phyloP scores from a whole-genome alignment of 2,797 vertebrate genomes.

The Crossoptilon crossoptilon region DNA sequence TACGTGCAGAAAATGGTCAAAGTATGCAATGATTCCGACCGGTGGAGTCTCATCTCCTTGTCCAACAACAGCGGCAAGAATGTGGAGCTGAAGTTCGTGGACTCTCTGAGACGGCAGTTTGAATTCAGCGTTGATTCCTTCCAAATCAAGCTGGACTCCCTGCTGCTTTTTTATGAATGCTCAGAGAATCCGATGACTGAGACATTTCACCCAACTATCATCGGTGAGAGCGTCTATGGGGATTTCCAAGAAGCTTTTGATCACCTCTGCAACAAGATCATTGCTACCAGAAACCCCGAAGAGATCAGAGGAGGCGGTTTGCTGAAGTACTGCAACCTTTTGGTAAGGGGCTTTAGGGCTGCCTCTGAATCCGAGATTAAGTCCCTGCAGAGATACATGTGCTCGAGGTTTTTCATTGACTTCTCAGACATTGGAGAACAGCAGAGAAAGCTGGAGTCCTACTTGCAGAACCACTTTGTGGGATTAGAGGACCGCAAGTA shows the following conservation, averaged over 20 bases:
- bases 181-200: constrained; percentile 97
- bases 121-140: constrained; percentile 99
- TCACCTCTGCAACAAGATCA: constrained; percentile 95
- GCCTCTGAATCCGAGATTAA: constrained; percentile 96
- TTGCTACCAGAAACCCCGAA: constrained; percentile 97
- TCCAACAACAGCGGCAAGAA: constrained; percentile 99
- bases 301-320: constrained; percentile 97
- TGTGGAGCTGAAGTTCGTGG: constrained; percentile 99
- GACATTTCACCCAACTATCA: constrained; percentile 96
- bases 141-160: constrained; percentile 98
- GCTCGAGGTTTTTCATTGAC: constrained; percentile 99
- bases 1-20: constrained; percentile 99
- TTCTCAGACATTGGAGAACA: constrained; percentile 98
- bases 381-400: constrained; percentile 98
- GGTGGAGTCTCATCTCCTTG: constrained; percentile 98
- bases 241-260: constrained; percentile 94
- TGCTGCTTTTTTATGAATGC: constrained; percentile 98
- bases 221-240: constrained; percentile 97
- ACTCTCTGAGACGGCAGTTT: constrained; percentile 97
- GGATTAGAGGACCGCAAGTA: constrained; percentile 99
- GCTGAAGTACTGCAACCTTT: constrained; percentile 98
- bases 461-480: constrained; percentile 99
- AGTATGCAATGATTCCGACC: constrained; percentile 98
- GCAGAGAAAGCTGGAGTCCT: constrained; percentile 98
- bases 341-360: constrained; percentile 94